Percentiles rank a stretch among this genome's conserved stretches.
Conservation (phyloP, 2,113 vertebrate genomes). For the Salminus brasiliensis region DNA sequence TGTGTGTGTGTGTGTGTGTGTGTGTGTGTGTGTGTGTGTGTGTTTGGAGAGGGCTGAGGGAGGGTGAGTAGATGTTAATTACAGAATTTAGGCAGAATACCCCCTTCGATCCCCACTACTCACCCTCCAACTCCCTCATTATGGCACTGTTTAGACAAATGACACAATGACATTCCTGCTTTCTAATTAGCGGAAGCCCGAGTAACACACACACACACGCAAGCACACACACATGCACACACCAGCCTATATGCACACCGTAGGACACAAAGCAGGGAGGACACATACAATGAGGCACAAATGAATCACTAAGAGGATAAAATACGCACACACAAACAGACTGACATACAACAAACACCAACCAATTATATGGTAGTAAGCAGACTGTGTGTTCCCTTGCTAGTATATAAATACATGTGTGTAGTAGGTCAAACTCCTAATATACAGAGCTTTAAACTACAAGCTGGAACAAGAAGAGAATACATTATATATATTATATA, state of each 20-base stretch:
- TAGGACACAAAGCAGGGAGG: not conserved
- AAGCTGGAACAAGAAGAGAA: too few species aligned
- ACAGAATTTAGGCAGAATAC: constrained; percentile 17
- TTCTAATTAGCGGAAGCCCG: constrained; percentile 1
- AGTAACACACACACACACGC: not conserved
- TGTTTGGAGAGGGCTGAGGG: not conserved
- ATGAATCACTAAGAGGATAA: not conserved
- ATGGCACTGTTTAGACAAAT: constrained; percentile 4
- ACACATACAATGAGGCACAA: not conserved
- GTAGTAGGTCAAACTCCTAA: too few species aligned
- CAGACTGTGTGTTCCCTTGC: not conserved
- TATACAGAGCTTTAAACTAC: too few species aligned
- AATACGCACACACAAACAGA: not conserved
- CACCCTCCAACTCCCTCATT: constrained; percentile 4
- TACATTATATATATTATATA: too few species aligned
- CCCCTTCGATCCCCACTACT: not conserved
- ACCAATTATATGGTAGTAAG: not conserved
- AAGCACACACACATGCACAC: not conserved
- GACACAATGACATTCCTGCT: constrained; percentile 19
- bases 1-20: not conserved
- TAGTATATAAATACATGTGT: too few species aligned
- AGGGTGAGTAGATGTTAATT: constrained; percentile 23
- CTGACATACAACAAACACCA: too few species aligned
- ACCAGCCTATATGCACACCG: not conserved
- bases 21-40: not conserved